Conservation (phyloP, 1,140 invertebrate genomes). For the Condylostylus longicornis region DNA sequence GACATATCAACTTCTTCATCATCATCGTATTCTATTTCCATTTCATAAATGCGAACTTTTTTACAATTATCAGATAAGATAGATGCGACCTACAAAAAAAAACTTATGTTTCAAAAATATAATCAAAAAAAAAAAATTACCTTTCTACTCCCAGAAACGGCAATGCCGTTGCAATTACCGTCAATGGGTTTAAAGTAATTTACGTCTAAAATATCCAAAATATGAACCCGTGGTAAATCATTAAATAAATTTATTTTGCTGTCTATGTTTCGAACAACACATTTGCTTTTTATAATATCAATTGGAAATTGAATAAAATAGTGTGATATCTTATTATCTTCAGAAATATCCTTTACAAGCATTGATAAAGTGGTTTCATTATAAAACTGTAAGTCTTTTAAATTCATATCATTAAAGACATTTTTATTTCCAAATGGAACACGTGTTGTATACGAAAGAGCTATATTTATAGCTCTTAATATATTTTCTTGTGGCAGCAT, state of each 20-base stretch:
- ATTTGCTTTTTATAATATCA: slow-evolving; percentile 31
- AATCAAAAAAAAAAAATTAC: slow-evolving; percentile 33
- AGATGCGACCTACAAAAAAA: slow-evolving; percentile 39
- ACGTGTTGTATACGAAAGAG: too few species aligned
- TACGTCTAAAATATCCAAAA: slow-evolving; percentile 34
- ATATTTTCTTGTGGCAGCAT: slow-evolving; percentile 13
- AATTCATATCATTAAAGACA: slow-evolving; percentile 25
- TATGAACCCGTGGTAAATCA: slow-evolving; percentile 33
- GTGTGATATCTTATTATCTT: slow-evolving; percentile 34
- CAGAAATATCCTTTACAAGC: slow-evolving; percentile 41
- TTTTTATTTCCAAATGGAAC: slow-evolving; percentile 16
- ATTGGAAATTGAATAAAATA: slow-evolving; percentile 52
- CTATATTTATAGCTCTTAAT: too few species aligned
- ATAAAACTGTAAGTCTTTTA: slow-evolving; percentile 52
- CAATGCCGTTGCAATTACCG: slow-evolving; percentile 54
- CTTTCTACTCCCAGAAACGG: slow-evolving; percentile 76
- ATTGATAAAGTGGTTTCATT: slow-evolving; percentile 61
- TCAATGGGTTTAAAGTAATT: slow-evolving; percentile 47
- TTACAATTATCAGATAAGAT: slow-evolving; percentile 62
- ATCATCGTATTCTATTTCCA: slow-evolving; percentile 83
- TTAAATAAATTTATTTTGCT: slow-evolving; percentile 37
- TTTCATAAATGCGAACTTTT: slow-evolving; percentile 75
- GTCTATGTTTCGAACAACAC: slow-evolving; percentile 22
- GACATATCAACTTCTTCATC: slow-evolving; percentile 58
- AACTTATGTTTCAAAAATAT: not conserved